Conservation (phyloP, 2,113 vertebrate genomes). For the Galbula dea region DNA sequence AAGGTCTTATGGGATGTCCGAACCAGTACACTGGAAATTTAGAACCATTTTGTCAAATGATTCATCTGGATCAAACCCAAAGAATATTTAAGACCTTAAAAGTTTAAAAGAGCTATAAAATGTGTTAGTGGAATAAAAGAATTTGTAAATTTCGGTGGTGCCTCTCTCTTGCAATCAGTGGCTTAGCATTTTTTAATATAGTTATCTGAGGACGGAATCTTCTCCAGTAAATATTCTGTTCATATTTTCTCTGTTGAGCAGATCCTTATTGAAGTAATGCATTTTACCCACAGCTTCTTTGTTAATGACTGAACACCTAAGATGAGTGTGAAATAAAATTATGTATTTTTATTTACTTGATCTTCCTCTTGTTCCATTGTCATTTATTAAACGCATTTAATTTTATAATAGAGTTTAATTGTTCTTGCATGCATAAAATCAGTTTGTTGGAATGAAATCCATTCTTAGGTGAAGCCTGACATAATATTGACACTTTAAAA, state of each 20-base stretch:
- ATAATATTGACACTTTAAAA: neutral
- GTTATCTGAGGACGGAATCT: neutral
- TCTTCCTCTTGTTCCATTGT: neutral
- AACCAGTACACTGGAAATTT: neutral
- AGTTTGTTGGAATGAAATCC: neutral
- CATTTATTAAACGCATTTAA: neutral
- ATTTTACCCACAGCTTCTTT: neutral
- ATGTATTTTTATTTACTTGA: neutral
- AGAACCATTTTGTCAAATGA: neutral
- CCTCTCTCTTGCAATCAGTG: neutral
- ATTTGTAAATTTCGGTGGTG: neutral
- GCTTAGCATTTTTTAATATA: neutral
- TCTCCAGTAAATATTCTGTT: neutral
- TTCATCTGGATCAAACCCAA: neutral
- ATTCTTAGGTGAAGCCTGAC: neutral
- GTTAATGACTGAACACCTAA: neutral
- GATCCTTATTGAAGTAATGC: neutral
- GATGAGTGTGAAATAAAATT: neutral
- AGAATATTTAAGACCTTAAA: neutral
- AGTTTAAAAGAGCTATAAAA: neutral
- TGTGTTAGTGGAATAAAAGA: neutral
- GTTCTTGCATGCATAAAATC: neutral
- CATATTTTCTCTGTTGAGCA: neutral
- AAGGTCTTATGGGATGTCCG: neutral
- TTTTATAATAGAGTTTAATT: neutral